Percentiles rank a stretch among this genome's conserved stretches.
Evolutionary conservation across 2,113 vertebrate species (phyloP).

Genomic region (Sardina pilchardus): DNA sequence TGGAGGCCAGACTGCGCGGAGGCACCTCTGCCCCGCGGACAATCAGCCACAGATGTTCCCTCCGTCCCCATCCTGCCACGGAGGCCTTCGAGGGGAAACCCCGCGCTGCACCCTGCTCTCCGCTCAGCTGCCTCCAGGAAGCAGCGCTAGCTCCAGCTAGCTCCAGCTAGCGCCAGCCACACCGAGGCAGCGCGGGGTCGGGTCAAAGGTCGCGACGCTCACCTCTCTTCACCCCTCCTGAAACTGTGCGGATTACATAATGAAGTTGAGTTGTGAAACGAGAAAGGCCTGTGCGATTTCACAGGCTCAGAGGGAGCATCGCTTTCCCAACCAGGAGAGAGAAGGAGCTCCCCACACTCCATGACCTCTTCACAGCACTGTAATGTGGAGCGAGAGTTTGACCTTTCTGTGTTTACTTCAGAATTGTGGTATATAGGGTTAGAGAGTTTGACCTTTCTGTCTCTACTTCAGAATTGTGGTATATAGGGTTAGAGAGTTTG

Average conservation of each 20-base stretch:
- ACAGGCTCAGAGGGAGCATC: neutral
- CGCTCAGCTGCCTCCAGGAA: neutral
- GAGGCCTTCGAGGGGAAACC: neutral
- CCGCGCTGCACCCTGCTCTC: neutral
- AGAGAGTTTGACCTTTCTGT: too few relatives aligned
- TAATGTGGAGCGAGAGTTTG: too few relatives aligned
- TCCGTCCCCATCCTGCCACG: neutral
- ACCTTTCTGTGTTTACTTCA: too few relatives aligned
- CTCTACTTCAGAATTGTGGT: too few relatives aligned
- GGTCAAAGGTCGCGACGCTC: too few relatives aligned
- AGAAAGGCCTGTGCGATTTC: neutral
- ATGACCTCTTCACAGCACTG: too few relatives aligned
- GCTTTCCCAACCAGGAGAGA: neutral
- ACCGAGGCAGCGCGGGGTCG: neutral
- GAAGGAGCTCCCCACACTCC: too few relatives aligned
- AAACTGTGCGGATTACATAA: neutral
- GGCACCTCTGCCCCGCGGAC: neutral
- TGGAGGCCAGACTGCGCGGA: neutral
- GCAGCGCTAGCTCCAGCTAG: neutral
- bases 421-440: too few relatives aligned
- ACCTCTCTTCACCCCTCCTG: neutral
- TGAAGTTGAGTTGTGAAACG: conserved; percentile 5
- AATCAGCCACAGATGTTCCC: neutral
- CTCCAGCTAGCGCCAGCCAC: neutral
- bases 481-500: too few relatives aligned